Evolutionary conservation across 2,113 vertebrate species (phyloP).

Genomic region (Brachyistius frenatus): DNA sequence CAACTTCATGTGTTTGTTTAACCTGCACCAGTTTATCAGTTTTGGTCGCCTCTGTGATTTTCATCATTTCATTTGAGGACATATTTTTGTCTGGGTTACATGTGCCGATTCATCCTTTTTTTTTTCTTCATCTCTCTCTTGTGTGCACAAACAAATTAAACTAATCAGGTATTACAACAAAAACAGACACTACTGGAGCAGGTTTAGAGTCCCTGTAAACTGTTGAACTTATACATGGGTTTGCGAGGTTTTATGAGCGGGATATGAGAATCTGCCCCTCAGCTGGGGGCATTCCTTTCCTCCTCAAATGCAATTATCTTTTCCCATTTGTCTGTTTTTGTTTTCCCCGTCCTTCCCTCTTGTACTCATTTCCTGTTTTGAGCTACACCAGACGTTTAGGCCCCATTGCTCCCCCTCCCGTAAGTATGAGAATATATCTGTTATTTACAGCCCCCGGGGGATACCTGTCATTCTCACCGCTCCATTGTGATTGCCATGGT

Average conservation of each 20-base stretch:
- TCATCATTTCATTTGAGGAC: not conserved
- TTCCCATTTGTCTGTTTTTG: constrained; percentile 78
- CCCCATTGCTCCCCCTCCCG: not conserved
- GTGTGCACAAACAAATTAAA: constrained; percentile 4
- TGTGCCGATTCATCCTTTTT: not conserved
- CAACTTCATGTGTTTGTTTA: not conserved
- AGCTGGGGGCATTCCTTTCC: constrained; percentile 59
- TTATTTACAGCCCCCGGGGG: constrained; percentile 80
- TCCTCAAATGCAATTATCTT: constrained; percentile 75
- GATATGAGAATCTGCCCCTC: constrained; percentile 60
- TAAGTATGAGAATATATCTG: constrained; percentile 73
- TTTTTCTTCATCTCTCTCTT: constrained; percentile 3
- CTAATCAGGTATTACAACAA: constrained; percentile 14
- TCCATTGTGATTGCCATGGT: constrained; percentile 75
- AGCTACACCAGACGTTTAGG: constrained; percentile 69
- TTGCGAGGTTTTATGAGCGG: constrained; percentile 22
- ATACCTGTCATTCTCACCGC: constrained; percentile 80
- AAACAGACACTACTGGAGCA: constrained; percentile 8
- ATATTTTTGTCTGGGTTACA: too few relatives aligned
- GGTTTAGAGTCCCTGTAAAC: constrained; percentile 8
- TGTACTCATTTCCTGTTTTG: constrained; percentile 82
- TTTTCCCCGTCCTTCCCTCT: constrained; percentile 68
- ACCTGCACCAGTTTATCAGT: not conserved
- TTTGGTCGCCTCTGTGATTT: not conserved
- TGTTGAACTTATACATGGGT: constrained; percentile 29